A percentile compares a stretch with the other conserved stretches of the same genome.
Conservation (phyloP, 1,140 invertebrate species). For the Artemia franciscana region DNA sequence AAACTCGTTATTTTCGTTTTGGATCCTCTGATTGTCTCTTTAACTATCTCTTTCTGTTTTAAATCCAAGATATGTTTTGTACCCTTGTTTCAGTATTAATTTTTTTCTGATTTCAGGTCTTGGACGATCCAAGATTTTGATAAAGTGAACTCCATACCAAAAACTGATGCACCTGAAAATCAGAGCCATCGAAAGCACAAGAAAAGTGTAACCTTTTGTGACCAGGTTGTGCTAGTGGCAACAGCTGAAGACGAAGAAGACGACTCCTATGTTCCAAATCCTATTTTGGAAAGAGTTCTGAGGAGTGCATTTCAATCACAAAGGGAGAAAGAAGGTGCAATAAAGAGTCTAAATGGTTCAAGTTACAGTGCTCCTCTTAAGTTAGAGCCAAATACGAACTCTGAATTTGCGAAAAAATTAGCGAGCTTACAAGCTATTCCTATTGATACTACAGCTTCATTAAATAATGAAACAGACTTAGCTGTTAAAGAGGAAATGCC, state of each 20-base stretch:
- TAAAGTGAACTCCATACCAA: neutral
- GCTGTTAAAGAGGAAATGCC: neutral
- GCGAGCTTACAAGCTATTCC: conserved; percentile 2
- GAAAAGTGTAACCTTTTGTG: conserved; percentile 80
- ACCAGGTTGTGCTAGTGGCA: conserved; percentile 71
- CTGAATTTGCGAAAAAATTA: conserved; percentile 8
- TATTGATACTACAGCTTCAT: neutral
- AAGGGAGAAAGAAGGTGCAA: conserved; percentile 35
- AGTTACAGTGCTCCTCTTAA: neutral
- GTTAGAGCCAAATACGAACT: conserved; percentile 4
- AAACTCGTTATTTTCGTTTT: no score
- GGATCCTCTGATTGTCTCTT: no score
- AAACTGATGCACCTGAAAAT: neutral
- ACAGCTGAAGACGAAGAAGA: conserved; percentile 66
- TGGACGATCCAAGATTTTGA: neutral
- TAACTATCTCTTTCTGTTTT: no score
- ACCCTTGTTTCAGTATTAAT: no score
- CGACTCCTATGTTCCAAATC: conserved; percentile 73
- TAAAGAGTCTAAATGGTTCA: conserved; percentile 19
- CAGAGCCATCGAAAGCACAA: conserved; percentile 25
- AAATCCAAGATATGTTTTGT: no score
- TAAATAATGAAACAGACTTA: neutral
- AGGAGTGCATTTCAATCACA: conserved; percentile 50
- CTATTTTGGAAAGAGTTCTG: conserved; percentile 60
- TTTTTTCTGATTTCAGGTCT: neutral